Conservation (phyloP, 2,888 invertebrate species). For the Stegana nigrithorax region DNA sequence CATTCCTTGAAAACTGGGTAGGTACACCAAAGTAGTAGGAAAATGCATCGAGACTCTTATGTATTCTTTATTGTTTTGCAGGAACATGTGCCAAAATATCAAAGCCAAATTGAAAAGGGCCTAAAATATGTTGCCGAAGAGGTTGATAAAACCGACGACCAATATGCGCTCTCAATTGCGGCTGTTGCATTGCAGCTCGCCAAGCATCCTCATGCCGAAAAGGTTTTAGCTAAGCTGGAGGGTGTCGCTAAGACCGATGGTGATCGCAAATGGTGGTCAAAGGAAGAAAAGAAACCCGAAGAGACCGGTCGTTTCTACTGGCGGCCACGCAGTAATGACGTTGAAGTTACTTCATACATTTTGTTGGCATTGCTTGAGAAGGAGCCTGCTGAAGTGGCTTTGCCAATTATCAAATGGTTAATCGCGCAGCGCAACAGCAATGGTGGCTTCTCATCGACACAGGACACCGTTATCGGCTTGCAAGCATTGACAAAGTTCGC, state of each 20-base stretch:
- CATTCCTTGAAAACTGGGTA: constrained; percentile 78
- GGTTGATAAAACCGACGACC: constrained; percentile 75
- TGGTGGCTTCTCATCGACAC: constrained; percentile 83
- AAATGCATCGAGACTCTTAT: not conserved
- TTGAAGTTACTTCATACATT: constrained; percentile 91
- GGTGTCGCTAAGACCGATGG: constrained; percentile 68
- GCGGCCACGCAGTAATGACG: constrained; percentile 75
- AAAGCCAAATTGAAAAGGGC: constrained; percentile 79
- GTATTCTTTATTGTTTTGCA: constrained; percentile 21
- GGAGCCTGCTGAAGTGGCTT: constrained; percentile 40
- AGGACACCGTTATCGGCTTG: constrained; percentile 82
- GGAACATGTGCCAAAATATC: constrained; percentile 69
- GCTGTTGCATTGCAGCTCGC: constrained; percentile 82
- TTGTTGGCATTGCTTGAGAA: constrained; percentile 75
- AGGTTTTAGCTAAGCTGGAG: constrained; percentile 73
- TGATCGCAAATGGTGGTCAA: constrained; percentile 85
- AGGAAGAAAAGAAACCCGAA: constrained; percentile 68
- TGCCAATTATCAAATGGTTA: constrained; percentile 79
- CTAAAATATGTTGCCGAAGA: constrained; percentile 80
- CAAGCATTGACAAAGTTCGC: constrained; percentile 78
- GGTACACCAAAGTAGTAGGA: constrained; percentile 28
- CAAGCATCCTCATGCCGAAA: constrained; percentile 77
- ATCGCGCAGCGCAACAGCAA: constrained; percentile 75
- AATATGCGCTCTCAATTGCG: constrained; percentile 82
- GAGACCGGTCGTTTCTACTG: constrained; percentile 38